Conservation (phyloP, 2,113 vertebrate species). For the Stegostoma tigrinum region DNA sequence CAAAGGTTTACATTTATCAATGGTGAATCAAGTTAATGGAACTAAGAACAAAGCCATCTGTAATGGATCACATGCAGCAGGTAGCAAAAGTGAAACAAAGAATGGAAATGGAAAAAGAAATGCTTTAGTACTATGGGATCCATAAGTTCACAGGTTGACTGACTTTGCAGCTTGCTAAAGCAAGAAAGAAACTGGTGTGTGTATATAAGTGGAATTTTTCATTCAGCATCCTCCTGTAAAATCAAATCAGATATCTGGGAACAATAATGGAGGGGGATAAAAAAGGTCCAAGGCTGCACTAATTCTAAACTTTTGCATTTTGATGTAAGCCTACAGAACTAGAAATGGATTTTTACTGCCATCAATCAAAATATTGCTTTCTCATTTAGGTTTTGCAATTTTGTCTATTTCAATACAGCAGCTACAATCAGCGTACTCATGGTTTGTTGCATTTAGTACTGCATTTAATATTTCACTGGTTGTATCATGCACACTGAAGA, state of each 20-base stretch:
- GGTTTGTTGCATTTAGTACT: not conserved
- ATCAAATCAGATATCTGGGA: not conserved
- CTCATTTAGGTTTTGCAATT: not conserved
- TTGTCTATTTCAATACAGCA: not conserved
- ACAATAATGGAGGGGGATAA: not conserved
- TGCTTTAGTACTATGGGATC: not conserved
- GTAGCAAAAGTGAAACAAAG: not conserved
- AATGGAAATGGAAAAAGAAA: conserved; percentile 4
- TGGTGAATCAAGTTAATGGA: not conserved
- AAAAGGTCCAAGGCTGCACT: not conserved
- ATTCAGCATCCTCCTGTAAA: not conserved
- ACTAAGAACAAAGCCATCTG: not conserved
- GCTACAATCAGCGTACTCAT: not conserved
- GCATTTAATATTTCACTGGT: not conserved
- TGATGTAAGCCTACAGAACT: not conserved
- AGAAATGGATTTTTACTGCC: not conserved
- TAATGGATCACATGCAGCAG: conserved; percentile 35
- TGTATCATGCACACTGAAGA: not conserved
- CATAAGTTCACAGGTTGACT: not conserved
- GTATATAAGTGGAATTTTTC: not conserved
- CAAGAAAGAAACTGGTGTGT: not conserved
- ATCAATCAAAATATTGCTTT: not conserved
- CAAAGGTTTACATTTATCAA: not conserved
- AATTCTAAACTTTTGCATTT: not conserved
- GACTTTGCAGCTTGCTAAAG: not conserved